phyloP scores from a whole-genome alignment of 2,797 vertebrate genomes.

The Trachops cirrhosus region DNA sequence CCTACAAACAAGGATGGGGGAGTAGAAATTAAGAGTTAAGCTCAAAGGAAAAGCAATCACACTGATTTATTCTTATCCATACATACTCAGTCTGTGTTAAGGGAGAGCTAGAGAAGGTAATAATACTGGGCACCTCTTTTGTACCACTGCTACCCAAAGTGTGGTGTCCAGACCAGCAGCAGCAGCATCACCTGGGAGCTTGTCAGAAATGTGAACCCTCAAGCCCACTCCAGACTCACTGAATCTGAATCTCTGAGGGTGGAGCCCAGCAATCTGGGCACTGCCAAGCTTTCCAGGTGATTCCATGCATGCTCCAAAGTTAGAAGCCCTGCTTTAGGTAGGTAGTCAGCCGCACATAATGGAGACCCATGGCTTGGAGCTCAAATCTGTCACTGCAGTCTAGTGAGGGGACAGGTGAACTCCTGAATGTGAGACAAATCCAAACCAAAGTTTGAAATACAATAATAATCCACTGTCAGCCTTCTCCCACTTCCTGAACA shows the following conservation, averaged over 20 bases:
- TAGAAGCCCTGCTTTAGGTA: background rate
- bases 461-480: background rate
- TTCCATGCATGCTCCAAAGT: background rate
- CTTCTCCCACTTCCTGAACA: background rate
- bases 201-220: background rate
- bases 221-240: background rate
- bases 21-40: background rate
- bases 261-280: background rate
- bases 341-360: too few species aligned
- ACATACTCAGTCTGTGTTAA: background rate
- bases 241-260: background rate
- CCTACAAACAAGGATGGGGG: background rate
- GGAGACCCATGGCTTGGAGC: background rate
- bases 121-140: background rate
- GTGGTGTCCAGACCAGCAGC: background rate
- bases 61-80: background rate
- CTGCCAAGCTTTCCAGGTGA: background rate
- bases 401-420: background rate
- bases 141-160: background rate
- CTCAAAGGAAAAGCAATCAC: background rate
- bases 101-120: background rate
- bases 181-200: background rate
- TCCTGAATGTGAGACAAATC: background rate
- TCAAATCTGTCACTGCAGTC: background rate
- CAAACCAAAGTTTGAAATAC: constrained; percentile 16